Percentiles rank a stretch among this genome's conserved stretches.
These are phyloP conservation scores for Cryptoleucopteryx plumbea DNA, from an alignment of 2,113 vertebrate species.

Conservation along the genomic window DNA sequence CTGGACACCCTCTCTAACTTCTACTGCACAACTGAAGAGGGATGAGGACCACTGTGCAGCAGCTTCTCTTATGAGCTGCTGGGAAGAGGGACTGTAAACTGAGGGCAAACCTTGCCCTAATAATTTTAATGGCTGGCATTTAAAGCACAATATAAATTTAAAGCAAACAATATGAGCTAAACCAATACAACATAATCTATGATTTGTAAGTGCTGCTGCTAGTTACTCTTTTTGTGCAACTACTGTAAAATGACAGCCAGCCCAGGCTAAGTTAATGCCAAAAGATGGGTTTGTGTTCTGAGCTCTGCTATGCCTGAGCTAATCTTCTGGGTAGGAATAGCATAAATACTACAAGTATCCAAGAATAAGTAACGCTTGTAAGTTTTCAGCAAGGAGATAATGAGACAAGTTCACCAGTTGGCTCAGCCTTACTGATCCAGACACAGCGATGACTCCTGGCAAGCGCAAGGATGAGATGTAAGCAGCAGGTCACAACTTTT, in stretches of 20 bases:
- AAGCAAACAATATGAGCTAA: conserved; percentile 43
- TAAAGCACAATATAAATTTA: conserved; percentile 56
- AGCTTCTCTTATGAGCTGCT: neutral
- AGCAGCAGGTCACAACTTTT: neutral
- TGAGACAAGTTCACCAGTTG: conserved; percentile 57
- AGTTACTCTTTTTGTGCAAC: conserved; percentile 58
- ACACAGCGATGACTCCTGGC: conserved; percentile 7
- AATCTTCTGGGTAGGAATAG: conserved; percentile 61
- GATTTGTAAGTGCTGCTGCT: conserved; percentile 50
- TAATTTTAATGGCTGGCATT: conserved; percentile 46
- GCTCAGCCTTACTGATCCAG: conserved; percentile 39
- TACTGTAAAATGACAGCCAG: conserved; percentile 66
- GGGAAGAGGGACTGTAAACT: conserved; percentile 15
- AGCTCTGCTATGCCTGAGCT: conserved; percentile 60
- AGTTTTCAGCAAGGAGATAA: conserved; percentile 57
- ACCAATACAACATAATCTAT: conserved; percentile 40
- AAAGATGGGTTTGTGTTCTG: conserved; percentile 56
- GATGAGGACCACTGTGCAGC: neutral
- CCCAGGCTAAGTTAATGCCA: conserved; percentile 61
- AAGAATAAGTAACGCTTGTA: conserved; percentile 59
- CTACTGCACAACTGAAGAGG: neutral
- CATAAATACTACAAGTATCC: conserved; percentile 57
- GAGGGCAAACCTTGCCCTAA: conserved; percentile 15
- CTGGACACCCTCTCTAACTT: neutral
- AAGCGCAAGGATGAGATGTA: neutral